Evolutionary conservation across 1,140 invertebrate genomes (phyloP), one percentile per base, ranked within the genome.

Genomic region (Ceratina calcarata): DNA sequence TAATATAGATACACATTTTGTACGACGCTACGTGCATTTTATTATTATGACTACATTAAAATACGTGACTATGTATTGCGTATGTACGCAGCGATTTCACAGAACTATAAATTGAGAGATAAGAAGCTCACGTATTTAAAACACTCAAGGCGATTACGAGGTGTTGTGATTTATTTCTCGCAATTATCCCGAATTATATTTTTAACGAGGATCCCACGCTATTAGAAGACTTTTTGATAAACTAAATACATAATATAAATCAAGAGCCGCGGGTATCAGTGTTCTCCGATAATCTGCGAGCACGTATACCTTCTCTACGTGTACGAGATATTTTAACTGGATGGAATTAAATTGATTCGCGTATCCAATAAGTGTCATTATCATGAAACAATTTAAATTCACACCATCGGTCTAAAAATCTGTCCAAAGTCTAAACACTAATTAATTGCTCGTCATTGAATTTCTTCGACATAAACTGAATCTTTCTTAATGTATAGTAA

Each of bases 201-300:
- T n/a, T 12, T 68, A 55, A 68, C 51, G 10, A 20, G 22, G 18
- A 12, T 4, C 22, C 15, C 8, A 8, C 18, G 22, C 8, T 10
- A 45, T 58, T 12, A 6, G 24, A 32, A n/a, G 68, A 32, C 45
- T 80, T 73, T 27, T n/a, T 32, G 60, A 61, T 68, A 55, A 22
- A 58, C 61, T 58, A 49, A 77, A 84, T 85, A 45, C 37, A 49
- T 22, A 62, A 60, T 57, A 49, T 80, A 80, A 83, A 83, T 84
- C 83, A 80, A 79, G 27, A 55, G 12, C 0, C 12, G 37, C 60
- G 70, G 55, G 55, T 37, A 60, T 49, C 18, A 58, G 57, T 37
- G 67, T 72, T 57, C 80, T 80, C 78, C 81, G 67, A 83, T 80
- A 79, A 82, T 83, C 76, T 81, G 45, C 69, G 51, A 82, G 20